Evolutionary conservation across 2,113 vertebrate species (phyloP).

Genomic region (Dasyprocta punctata): DNA sequence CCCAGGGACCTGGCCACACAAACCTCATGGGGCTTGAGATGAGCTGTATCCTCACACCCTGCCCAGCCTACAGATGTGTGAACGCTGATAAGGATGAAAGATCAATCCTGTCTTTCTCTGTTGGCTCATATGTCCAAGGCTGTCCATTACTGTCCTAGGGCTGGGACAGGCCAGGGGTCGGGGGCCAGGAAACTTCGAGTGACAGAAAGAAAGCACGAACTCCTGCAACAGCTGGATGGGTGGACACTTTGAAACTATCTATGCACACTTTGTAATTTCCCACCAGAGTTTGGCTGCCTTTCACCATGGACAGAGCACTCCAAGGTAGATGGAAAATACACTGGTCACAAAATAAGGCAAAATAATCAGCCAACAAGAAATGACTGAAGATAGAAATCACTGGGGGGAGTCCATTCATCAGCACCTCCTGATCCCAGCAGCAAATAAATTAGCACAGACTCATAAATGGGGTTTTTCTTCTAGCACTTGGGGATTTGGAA

Average conservation of each 20-base stretch:
- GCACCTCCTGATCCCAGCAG: background rate
- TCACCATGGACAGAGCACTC: background rate
- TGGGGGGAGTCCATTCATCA: background rate
- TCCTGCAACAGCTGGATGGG: background rate
- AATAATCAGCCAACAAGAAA: background rate
- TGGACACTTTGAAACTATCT: background rate
- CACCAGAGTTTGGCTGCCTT: background rate
- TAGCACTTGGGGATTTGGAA: background rate
- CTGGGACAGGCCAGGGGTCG: background rate
- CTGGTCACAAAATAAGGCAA: conserved; percentile 23
- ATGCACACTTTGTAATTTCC: background rate
- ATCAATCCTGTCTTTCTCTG: background rate
- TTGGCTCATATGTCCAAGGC: background rate
- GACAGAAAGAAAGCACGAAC: background rate
- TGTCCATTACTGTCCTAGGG: background rate
- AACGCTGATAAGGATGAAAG: background rate
- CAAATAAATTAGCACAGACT: background rate
- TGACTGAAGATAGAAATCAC: background rate
- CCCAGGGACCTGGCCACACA: background rate
- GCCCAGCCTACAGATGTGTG: background rate
- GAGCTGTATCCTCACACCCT: background rate
- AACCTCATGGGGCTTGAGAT: background rate
- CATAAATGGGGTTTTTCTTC: background rate
- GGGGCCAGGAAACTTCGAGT: background rate
- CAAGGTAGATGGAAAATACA: background rate